A percentile compares a stretch with the other conserved stretches of the same genome.
Evolutionary conservation across 1,140 invertebrate genomes (phyloP).

Genomic region (Procambarus clarkii): DNA sequence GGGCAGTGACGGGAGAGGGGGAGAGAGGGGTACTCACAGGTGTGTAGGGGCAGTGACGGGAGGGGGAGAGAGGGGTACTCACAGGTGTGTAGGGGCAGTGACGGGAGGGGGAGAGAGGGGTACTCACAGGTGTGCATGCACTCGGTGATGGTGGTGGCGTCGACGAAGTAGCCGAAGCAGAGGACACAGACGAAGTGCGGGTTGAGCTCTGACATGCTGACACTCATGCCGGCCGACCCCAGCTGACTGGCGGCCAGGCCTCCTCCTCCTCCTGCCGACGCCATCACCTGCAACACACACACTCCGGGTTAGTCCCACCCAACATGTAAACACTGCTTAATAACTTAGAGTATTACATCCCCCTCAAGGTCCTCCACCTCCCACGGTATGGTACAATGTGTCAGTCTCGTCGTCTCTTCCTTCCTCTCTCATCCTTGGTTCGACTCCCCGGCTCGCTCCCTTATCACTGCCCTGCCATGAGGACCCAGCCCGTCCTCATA

Average conservation of each 20-base stretch:
- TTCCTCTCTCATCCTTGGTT: too few species aligned
- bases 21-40: background rate
- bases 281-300: background rate
- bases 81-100: background rate
- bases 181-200: conserved; percentile 87
- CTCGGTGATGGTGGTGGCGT: conserved; percentile 95
- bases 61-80: background rate
- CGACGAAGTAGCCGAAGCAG: conserved; percentile 94
- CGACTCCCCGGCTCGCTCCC: too few species aligned
- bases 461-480: too few species aligned
- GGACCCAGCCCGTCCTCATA: too few species aligned
- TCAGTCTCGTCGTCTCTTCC: too few species aligned
- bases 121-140: conserved; percentile 90
- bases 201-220: conserved; percentile 81
- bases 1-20: too few species aligned
- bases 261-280: background rate
- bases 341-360: too few species aligned
- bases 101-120: too few species aligned
- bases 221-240: conserved; percentile 44
- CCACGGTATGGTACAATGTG: too few species aligned
- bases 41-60: background rate
- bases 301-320: background rate
- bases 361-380: too few species aligned
- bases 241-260: background rate
- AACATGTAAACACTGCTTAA: too few species aligned